Percentiles rank a stretch among this genome's conserved stretches.
Conservation (phyloP, 2,113 vertebrate genomes). For the Miniopterus natalensis region DNA sequence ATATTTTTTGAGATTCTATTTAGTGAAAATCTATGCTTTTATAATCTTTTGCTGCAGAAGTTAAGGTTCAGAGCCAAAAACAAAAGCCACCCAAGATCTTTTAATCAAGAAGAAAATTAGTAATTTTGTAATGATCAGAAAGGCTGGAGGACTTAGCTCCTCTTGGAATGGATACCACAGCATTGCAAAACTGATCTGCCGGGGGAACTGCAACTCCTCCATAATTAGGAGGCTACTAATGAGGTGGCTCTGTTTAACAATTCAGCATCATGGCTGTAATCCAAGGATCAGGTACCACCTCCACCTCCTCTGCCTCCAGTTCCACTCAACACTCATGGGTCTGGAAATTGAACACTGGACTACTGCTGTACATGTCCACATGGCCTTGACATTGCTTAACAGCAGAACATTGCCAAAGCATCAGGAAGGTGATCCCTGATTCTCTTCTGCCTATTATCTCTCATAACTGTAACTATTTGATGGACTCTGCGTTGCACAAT, state of each 20-base stretch:
- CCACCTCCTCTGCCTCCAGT: neutral
- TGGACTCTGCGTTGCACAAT: neutral
- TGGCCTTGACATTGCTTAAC: neutral
- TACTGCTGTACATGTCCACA: neutral
- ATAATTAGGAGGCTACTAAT: neutral
- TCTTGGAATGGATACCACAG: neutral
- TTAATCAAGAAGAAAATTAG: constrained; percentile 49
- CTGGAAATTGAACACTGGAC: neutral
- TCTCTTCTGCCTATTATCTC: neutral
- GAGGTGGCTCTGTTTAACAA: neutral
- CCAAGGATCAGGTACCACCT: neutral
- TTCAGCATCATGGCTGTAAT: neutral
- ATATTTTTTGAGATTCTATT: constrained; percentile 18
- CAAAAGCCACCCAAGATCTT: neutral
- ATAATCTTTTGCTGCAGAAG: neutral
- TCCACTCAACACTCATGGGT: neutral
- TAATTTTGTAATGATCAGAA: neutral
- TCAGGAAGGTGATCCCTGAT: neutral
- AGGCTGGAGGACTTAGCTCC: neutral
- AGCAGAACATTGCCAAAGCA: neutral
- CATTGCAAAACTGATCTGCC: neutral
- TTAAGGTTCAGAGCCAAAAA: neutral
- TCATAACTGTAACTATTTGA: neutral
- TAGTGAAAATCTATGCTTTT: neutral
- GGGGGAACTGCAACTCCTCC: neutral